These are phyloP conservation scores for Lasioglossum morio DNA, from an alignment of 2,888 invertebrate species.

Conservation along the genomic window DNA sequence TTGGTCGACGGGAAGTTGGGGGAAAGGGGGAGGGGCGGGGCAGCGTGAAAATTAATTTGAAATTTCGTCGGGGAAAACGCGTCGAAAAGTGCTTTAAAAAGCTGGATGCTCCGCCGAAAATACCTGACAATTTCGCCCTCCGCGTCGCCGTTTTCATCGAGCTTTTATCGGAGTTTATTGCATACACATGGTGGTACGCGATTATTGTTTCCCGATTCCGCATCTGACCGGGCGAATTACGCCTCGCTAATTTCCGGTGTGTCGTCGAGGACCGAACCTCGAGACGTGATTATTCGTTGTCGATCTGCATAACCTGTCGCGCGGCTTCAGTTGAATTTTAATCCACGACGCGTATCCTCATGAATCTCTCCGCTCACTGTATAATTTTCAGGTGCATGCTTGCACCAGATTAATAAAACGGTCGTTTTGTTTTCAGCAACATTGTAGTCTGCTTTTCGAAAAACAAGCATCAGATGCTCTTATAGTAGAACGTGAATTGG, in stretches of 20 bases:
- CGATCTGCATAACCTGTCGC: conserved; percentile 29
- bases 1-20: background rate
- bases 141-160: background rate
- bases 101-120: background rate
- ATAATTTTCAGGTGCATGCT: background rate
- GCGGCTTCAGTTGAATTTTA: conserved; percentile 9
- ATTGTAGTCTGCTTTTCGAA: background rate
- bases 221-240: background rate
- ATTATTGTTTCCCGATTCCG: background rate
- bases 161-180: background rate
- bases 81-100: conserved; percentile 1
- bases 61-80: background rate
- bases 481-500: too few relatives aligned
- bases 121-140: background rate
- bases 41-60: conserved; percentile 8
- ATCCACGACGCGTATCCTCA: conserved; percentile 29
- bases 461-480: background rate
- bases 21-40: too few relatives aligned
- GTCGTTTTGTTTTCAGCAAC: background rate
- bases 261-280: background rate
- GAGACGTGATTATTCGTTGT: background rate
- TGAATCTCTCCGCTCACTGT: background rate
- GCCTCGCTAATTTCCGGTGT: background rate
- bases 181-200: background rate
- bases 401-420: background rate